Evolutionary conservation across 1,140 invertebrate species (phyloP), one percentile per base, ranked within the genome.

Genomic region (Globodera rostochiensis): DNA sequence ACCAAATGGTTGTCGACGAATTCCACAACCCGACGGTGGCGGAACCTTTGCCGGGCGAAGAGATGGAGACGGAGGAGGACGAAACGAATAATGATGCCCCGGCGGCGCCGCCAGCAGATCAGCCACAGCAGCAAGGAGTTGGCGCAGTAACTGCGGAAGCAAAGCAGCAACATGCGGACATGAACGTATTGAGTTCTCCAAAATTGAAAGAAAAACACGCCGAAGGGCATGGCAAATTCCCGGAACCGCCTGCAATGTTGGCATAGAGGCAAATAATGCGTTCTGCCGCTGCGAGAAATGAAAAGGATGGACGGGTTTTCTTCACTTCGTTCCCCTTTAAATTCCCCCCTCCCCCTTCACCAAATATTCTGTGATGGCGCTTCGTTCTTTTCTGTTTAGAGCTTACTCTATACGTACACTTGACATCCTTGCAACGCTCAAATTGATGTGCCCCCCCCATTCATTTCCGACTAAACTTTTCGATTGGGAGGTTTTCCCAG

Each of bases 11-110:
- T 11, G 57, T 82, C 46, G 87, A 50, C 45, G 85, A 86, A 66
- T 86, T 84, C 67, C 85, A 86, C 82, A 86, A 86, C 57, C 49
- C 25, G 21, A 25, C 21, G 21, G 85, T 85, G 11, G 36, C 80
- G 25, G 73, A 71, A 5, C 82, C 82, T 11, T 71, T 73, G 78
- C 82, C 82, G 46, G 82, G 82, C 4, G 80, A 83, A 50, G 83
- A 83, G 21, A 9, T 73, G 25, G 94, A 93, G 57, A 97, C 97
- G 53, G 96, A 96, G 89, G 84, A 85, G 66, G 73, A 84, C 25
- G 83, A 85, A n/a, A 73, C 69, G 6, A 76, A 79, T 36, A 74
- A 74, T 7, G 83, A 76, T 75, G 73, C 82, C 9, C 66, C 57
- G 60, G 21, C 47, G 6, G 15, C 94, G 94, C 95, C 71, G 19